Conservation (phyloP, 2,113 vertebrate species). For the Pontoporia blainvillei region DNA sequence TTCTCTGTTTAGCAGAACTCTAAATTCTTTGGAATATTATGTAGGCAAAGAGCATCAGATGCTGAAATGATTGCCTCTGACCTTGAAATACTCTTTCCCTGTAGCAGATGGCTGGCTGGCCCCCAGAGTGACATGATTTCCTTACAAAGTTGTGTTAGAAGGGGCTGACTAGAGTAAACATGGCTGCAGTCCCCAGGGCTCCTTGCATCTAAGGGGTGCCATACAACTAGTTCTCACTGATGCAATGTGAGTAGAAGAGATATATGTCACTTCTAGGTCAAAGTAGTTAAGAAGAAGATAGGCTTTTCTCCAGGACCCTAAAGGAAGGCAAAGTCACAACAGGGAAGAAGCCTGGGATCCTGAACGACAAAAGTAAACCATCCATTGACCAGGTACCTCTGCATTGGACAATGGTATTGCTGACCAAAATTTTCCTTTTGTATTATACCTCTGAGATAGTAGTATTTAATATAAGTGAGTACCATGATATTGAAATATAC, state of each 20-base stretch:
- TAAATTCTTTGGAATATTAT: neutral
- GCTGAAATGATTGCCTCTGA: neutral
- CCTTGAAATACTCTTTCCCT: neutral
- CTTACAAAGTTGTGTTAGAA: neutral
- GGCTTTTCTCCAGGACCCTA: neutral
- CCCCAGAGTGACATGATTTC: too few relatives aligned
- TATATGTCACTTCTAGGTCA: neutral
- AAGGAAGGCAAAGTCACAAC: neutral
- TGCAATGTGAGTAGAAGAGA: neutral
- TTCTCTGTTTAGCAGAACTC: neutral
- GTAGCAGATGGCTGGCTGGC: neutral
- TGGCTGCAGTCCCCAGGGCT: too few relatives aligned
- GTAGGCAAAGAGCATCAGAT: neutral
- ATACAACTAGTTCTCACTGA: neutral
- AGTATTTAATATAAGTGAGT: neutral
- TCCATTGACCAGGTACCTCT: neutral
- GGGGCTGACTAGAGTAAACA: fast-evolving
- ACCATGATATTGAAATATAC: neutral
- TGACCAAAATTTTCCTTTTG: neutral
- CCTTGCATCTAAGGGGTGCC: neutral
- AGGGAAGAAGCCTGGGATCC: neutral
- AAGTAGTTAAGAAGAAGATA: neutral
- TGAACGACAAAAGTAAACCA: neutral
- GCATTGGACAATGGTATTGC: fast-evolving
- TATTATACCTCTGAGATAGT: neutral